Conservation (phyloP, 2,113 vertebrate genomes). For the Rhagologus leucostigma region DNA sequence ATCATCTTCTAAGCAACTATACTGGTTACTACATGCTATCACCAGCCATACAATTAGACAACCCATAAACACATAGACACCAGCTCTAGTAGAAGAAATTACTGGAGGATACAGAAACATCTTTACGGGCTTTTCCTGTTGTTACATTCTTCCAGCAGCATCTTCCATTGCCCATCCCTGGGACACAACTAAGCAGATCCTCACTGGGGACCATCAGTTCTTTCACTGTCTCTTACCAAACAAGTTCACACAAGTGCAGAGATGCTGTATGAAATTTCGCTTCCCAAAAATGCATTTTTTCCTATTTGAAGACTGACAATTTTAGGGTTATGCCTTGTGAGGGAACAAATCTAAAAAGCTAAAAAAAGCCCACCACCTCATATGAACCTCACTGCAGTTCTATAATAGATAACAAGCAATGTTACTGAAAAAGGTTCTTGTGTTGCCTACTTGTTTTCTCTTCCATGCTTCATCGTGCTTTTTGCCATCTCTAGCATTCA, state of each 20-base stretch:
- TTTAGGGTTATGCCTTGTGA: not conserved
- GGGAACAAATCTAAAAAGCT: not conserved
- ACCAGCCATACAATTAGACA: not conserved
- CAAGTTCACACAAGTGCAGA: not conserved
- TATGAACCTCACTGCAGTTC: not conserved
- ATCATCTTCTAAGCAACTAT: not conserved
- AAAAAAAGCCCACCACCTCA: rapidly evolving
- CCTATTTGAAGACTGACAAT: not conserved
- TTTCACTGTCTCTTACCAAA: not conserved
- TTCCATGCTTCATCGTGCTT: not conserved
- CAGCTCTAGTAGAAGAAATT: not conserved
- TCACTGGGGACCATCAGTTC: not conserved
- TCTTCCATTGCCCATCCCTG: not conserved
- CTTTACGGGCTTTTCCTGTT: not conserved
- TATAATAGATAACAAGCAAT: not conserved
- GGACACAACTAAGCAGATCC: not conserved
- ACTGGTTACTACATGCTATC: not conserved
- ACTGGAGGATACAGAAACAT: not conserved
- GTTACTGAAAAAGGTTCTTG: not conserved
- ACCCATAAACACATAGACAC: not conserved
- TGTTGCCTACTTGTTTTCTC: not conserved
- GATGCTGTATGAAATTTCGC: not conserved
- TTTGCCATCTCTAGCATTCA: not conserved
- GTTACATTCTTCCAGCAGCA: not conserved
- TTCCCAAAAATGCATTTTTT: not conserved